Percentiles rank a stretch among this genome's conserved stretches.
phyloP scores from a whole-genome alignment of 2,113 vertebrate species.

The Athene cunicularia region DNA sequence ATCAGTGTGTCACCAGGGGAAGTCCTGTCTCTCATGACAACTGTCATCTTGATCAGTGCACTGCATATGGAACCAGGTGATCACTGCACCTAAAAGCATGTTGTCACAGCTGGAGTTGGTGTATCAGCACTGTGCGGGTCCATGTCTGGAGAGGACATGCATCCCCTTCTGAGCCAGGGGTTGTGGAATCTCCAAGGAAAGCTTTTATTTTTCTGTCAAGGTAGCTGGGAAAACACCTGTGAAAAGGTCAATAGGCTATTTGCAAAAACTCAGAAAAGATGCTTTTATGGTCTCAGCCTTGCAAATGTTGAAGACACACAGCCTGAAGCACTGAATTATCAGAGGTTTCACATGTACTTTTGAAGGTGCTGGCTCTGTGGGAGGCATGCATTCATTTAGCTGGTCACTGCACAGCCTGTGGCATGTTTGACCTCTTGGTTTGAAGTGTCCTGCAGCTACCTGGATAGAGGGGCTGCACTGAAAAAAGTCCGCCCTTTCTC shows the following conservation, averaged over 20 bases:
- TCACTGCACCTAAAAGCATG: background rate
- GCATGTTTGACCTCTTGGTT: background rate
- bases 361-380: background rate
- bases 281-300: background rate
- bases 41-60: background rate
- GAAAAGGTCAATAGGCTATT: background rate
- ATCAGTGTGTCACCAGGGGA: background rate
- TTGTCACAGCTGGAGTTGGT: background rate
- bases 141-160: fast-evolving
- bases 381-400: background rate
- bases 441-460: background rate
- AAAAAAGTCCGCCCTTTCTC: background rate
- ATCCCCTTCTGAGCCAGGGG: background rate
- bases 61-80: background rate
- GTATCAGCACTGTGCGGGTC: background rate
- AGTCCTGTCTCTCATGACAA: background rate
- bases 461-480: background rate
- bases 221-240: background rate
- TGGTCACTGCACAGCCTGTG: background rate
- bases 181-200: background rate
- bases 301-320: background rate
- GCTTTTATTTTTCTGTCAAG: background rate
- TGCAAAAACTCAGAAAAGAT: background rate
- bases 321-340: background rate
- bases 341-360: background rate